Evolutionary conservation across 2,797 vertebrate genomes (phyloP), one percentile per base, ranked within the genome.

Genomic region (Thripadectes ignobilis): DNA sequence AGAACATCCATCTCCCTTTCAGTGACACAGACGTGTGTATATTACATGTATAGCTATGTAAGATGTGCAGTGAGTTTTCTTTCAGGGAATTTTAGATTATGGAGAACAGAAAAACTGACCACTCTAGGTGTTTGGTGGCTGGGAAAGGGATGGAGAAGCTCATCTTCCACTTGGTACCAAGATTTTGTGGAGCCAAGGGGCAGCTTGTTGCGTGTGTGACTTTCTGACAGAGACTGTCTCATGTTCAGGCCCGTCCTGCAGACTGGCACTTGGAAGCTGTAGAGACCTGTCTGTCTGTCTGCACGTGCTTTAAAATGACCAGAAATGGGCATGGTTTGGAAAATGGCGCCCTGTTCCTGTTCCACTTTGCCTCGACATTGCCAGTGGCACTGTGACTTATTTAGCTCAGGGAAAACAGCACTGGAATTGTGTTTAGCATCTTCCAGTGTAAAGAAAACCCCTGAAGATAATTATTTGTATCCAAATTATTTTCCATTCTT

Each of bases 401-500:
- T 45, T 36, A 73, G 86, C 85, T 69, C 39, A 67, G 83, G 45
- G 90, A 91, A 65, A 90, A 71, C 88, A 91, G 41, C 79, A 32
- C 65, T 69, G 77, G 81, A 94, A 92, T 95, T 85, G 65, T 71
- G 93, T 86, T 96, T 57, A 82, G 95, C 85, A 71, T 95, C 93
- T 95, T 96, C 85, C 67, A 82, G 63, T 63, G 91, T 94, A 93
- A 96, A 96, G 89, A 85, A 94, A 93, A 97, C 78, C 77, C 67
- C 83, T 78, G 72, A 69, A 94, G 96, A 97, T 96, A 96, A 98
- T 97, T 97, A 89, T 85, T 97, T 91, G 49, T 89, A 92, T 93
- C 85, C 95, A 95, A 97, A 96, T 97, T 97, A 96, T 97, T 97
- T 98, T 95, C 95, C 81, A 92, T 97, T 97, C 95, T 97, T 97